Conservation (phyloP, 1,140 invertebrate species). For the Armadillidium nasatum region DNA sequence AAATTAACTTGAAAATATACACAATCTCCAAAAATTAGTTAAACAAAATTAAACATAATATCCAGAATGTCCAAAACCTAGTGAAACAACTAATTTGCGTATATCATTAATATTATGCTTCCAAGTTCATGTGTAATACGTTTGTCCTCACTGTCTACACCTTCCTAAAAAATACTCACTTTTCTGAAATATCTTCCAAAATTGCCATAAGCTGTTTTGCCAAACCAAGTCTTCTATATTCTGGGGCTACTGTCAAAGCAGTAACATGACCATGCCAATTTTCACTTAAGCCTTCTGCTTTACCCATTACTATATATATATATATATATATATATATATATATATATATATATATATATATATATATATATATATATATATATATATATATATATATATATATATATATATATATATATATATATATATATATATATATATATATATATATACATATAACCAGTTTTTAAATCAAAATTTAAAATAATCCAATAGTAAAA, state of each 20-base stretch:
- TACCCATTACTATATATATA: conserved; percentile 85
- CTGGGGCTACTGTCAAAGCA: conserved; percentile 91
- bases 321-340: not conserved
- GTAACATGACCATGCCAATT: conserved; percentile 99
- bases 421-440: too few species aligned
- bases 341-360: conserved; percentile 16
- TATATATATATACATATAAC: too few species aligned
- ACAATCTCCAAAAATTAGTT: too few species aligned
- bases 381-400: not conserved
- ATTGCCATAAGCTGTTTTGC: conserved; percentile 92
- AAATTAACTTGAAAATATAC: too few species aligned
- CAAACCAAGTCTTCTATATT: conserved; percentile 82
- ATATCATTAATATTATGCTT: too few species aligned
- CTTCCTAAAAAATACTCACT: conserved; percentile 56
- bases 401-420: conserved; percentile 6
- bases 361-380: conserved; percentile 14
- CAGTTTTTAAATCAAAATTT: too few species aligned
- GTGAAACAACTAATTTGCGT: too few species aligned
- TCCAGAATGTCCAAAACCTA: too few species aligned
- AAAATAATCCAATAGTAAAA: too few species aligned
- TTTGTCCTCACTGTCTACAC: not conserved
- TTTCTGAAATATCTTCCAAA: conserved; percentile 92
- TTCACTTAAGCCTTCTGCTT: conserved; percentile 89
- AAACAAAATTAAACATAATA: too few species aligned
- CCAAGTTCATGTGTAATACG: not conserved